Conservation (phyloP, 2,113 vertebrate species). For the Rissa tridactyla region DNA sequence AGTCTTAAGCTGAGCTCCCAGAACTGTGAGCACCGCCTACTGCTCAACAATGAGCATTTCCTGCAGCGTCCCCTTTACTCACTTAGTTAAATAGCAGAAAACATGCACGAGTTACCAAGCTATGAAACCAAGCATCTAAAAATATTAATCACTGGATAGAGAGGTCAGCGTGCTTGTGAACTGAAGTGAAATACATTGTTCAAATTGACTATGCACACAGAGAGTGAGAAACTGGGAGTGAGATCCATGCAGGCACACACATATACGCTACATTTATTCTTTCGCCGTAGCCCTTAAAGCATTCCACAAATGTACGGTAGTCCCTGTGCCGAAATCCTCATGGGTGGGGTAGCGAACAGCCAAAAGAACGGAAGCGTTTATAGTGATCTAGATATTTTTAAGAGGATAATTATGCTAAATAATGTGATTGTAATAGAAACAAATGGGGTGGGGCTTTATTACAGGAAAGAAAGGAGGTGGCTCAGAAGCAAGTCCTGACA, state of each 20-base stretch:
- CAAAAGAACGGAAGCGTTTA: slow-evolving; percentile 25
- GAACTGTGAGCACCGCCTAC: slow-evolving; percentile 57
- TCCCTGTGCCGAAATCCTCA: slow-evolving; percentile 17
- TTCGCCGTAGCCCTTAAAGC: neutral
- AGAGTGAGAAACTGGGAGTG: slow-evolving; percentile 10
- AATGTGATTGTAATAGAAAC: slow-evolving; percentile 44
- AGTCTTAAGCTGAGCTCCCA: slow-evolving; percentile 76
- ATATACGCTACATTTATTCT: slow-evolving; percentile 24
- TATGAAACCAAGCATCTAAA: slow-evolving; percentile 64
- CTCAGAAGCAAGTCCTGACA: slow-evolving; percentile 51
- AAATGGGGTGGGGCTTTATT: slow-evolving; percentile 50
- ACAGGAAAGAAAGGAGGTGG: slow-evolving; percentile 46
- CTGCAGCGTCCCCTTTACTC: slow-evolving; percentile 51
- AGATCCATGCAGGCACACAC: neutral
- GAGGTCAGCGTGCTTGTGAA: slow-evolving; percentile 57
- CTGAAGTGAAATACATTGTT: slow-evolving; percentile 64
- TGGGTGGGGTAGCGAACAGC: neutral
- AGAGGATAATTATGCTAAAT: slow-evolving; percentile 53
- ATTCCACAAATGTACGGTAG: neutral
- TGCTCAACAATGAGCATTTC: slow-evolving; percentile 28
- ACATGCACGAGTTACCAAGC: slow-evolving; percentile 61
- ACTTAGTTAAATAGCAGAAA: slow-evolving; percentile 67
- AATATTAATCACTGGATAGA: slow-evolving; percentile 58
- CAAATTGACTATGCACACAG: neutral
- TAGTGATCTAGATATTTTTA: slow-evolving; percentile 38